These are phyloP conservation scores for Poicephalus gulielmi DNA, from an alignment of 2,113 vertebrate genomes.

Conservation along the genomic window DNA sequence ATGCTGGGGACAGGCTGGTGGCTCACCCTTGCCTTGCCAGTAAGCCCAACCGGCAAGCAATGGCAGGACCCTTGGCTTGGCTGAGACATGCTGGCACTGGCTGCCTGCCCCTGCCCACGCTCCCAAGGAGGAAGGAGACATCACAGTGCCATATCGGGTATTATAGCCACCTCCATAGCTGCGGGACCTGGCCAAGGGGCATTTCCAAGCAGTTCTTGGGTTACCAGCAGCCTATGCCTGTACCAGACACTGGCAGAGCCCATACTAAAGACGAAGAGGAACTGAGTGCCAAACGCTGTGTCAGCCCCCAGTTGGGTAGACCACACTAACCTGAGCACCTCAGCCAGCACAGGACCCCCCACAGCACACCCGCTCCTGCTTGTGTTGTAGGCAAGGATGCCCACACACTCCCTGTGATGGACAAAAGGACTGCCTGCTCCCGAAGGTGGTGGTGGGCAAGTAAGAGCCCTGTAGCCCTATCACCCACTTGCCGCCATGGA, in stretches of 20 bases:
- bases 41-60: not conserved
- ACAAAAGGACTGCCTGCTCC: not conserved
- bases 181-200: not conserved
- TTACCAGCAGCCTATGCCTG: not conserved
- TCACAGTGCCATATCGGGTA: accelerated
- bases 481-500: accelerated
- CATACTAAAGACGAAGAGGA: not conserved
- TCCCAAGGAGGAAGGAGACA: not conserved
- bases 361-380: accelerated
- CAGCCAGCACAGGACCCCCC: not conserved
- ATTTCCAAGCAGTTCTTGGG: not conserved
- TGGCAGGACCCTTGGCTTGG: not conserved
- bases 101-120: accelerated
- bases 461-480: not conserved
- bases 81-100: not conserved
- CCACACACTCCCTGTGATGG: accelerated
- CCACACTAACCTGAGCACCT: accelerated
- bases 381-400: accelerated
- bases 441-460: accelerated
- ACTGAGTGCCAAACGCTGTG: accelerated
- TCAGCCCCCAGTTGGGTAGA: not conserved
- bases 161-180: not conserved
- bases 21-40: not conserved
- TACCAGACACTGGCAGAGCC: not conserved
- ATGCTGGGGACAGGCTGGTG: not conserved